Conservation (phyloP, 1,140 invertebrate species). For the Drosophila athabasca region DNA sequence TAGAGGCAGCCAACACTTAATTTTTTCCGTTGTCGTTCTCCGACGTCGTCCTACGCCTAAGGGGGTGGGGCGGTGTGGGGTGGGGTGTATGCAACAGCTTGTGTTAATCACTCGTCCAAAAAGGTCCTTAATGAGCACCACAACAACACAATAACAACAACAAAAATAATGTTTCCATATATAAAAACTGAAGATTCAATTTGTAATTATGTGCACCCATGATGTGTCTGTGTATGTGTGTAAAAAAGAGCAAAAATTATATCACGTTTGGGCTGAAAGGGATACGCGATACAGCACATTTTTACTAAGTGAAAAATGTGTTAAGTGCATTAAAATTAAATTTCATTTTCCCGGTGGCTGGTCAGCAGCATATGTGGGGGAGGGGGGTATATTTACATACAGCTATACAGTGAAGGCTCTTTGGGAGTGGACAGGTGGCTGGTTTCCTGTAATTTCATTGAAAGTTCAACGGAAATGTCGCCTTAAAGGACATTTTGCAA, state of each 20-base stretch:
- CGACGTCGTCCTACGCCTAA: constrained; percentile 21
- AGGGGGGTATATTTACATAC: not conserved
- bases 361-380: constrained; percentile 37
- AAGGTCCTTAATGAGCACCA: constrained; percentile 70
- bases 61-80: too few relatives aligned
- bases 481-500: too few relatives aligned
- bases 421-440: too few relatives aligned
- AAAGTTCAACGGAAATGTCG: too few relatives aligned
- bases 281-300: constrained; percentile 51
- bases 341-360: constrained; percentile 49
- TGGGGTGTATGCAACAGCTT: constrained; percentile 62
- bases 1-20: constrained; percentile 27
- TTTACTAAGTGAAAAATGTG: constrained; percentile 66
- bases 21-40: constrained; percentile 30
- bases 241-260: constrained; percentile 33
- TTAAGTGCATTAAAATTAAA: constrained; percentile 77
- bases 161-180: not conserved
- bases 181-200: constrained; percentile 44
- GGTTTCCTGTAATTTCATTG: too few relatives aligned
- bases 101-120: constrained; percentile 74
- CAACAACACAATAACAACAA: constrained; percentile 29
- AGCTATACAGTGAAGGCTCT: not conserved
- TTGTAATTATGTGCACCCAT: constrained; percentile 64
- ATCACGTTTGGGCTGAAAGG: constrained; percentile 4
- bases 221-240: constrained; percentile 20